Evolutionary conservation across 2,888 invertebrate genomes (phyloP), one percentile per base, ranked within the genome.

Genomic region (Cantharis flavilabris): DNA sequence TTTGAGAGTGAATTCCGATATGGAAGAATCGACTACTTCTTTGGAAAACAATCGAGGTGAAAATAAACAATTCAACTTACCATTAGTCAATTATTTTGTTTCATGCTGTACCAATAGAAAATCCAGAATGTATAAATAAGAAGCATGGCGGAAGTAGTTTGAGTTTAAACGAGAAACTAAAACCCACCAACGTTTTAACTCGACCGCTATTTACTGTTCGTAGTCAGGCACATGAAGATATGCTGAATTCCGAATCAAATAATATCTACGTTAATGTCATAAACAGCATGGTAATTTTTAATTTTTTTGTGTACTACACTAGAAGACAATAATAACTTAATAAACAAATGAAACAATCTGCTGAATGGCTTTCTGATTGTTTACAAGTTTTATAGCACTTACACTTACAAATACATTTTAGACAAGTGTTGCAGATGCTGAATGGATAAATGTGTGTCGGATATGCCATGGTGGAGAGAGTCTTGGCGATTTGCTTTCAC

Each of bases 401-500:
- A 33, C 20, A 62, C 62, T 63, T 72, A 9, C 23, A n/a, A 18
- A 14, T 69, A 49, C 49, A 63, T 73, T 81, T 64, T 74, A 79
- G 76, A 49, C 80, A 20, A 73, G 49, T 14, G 20, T 76, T 20
- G 69, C 80, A 13, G 76, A 81, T 73, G 82, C 83, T 7, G 83
- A 80, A 49, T 83, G 83, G 83, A 73, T 82, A 20, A 83, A 83
- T 63, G 81, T 89, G 18, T 89, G 89, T 76, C 82, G 89, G 18
- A 89, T 89, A 64, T 89, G 89, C 78, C 88, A 89, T 76, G 88
- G 89, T 10, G 88, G 88, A 3, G 87, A 87, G 70, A 88, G 88
- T 80, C 81, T 84, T 13, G 88, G 86, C 30, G 86, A 88, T 81
- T 86, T 92, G 69, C 85, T 91, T 23, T 89, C 90, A 1, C 91